Evolutionary conservation across 1,140 invertebrate genomes (phyloP), one percentile per base, ranked within the genome.

Genomic region (Phymorhynchus buccinoides): DNA sequence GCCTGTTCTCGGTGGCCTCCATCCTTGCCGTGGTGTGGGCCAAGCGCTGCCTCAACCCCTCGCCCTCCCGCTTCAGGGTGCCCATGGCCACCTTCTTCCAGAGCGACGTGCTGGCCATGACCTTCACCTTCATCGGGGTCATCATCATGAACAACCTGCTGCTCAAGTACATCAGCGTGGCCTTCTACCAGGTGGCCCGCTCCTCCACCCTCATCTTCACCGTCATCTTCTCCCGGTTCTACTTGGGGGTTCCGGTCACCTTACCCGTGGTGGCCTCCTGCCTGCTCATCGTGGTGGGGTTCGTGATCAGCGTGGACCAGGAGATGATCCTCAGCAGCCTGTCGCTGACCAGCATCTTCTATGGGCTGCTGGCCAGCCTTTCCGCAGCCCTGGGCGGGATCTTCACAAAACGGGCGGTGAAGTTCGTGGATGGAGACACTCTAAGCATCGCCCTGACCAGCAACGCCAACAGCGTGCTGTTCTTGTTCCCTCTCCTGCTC

Each of bases 101-200:
- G 39, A 85, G 62, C 18, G 89, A 91, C 68, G 88, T 93, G 80
- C 39, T 93, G 0, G 86, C 88, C 41, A 79, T 93, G 35, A 91
- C 92, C 4, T 87, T 90, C 16, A 84, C 88, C 27, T 92, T 90
- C 83, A 90, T 93, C 0, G 86, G 87, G 14, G 91, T 90, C 66
- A 86, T 93, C 35, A 88, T 90, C 0, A 89, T 93, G 81, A 93
- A 93, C 80, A 93, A 93, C 85, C 87, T 93, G 0, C 92, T 93
- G 89, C 84, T 93, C 37, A 93, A 93, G 84, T 89, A 92, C 79
- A 92, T 93, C 41, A 90, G 90, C 35, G 90, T 93, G 0, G 90
- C 93, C 37, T 93, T 93, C 86, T 93, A 93, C 85, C 93, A 93
- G 86, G 89, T 93, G 22, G 93, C 93, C 4, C 84, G 93, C 30